Percentiles rank a stretch among this genome's conserved stretches.
Evolutionary conservation across 2,888 invertebrate species (phyloP).

Genomic region (Zele albiditarsus): DNA sequence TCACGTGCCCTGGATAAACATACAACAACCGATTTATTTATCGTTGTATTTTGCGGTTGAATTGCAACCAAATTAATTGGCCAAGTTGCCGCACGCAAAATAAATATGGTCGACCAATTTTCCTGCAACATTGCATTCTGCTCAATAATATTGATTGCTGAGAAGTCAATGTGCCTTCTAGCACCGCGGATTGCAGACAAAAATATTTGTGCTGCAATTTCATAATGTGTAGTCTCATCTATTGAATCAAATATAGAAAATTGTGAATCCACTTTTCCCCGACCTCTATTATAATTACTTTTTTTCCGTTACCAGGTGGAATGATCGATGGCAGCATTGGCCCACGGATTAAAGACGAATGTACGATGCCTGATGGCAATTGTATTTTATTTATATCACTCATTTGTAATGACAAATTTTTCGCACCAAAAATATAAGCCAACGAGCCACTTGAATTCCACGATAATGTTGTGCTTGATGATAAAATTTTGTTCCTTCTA

Average conservation of each 20-base stretch:
- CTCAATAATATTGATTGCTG: conserved; percentile 72
- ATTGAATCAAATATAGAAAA: background rate
- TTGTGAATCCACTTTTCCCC: background rate
- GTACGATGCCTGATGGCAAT: conserved; percentile 39
- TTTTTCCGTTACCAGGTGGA: conserved; percentile 51
- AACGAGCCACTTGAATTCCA: conserved; percentile 44
- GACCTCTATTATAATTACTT: conserved; percentile 38
- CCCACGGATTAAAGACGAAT: conserved; percentile 45
- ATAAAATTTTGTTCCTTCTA: conserved; percentile 68
- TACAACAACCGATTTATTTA: conserved; percentile 40
- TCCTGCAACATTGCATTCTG: conserved; percentile 76
- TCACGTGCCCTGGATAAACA: conserved; percentile 64
- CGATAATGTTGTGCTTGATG: conserved; percentile 37
- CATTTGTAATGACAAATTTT: background rate
- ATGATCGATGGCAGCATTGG: conserved; percentile 49
- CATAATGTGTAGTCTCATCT: conserved; percentile 71
- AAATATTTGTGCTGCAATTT: conserved; percentile 77
- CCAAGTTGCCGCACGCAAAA: conserved; percentile 77
- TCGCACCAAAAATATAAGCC: conserved; percentile 31
- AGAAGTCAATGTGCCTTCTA: conserved; percentile 75
- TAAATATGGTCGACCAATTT: conserved; percentile 77
- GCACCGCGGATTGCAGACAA: conserved; percentile 76
- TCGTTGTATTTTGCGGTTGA: conserved; percentile 39
- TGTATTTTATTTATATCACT: conserved; percentile 27
- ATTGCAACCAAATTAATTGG: conserved; percentile 72